Evolutionary conservation across 2,797 vertebrate species (phyloP), one percentile per base, ranked within the genome.

Genomic region (Scomberomorus guttatus): DNA sequence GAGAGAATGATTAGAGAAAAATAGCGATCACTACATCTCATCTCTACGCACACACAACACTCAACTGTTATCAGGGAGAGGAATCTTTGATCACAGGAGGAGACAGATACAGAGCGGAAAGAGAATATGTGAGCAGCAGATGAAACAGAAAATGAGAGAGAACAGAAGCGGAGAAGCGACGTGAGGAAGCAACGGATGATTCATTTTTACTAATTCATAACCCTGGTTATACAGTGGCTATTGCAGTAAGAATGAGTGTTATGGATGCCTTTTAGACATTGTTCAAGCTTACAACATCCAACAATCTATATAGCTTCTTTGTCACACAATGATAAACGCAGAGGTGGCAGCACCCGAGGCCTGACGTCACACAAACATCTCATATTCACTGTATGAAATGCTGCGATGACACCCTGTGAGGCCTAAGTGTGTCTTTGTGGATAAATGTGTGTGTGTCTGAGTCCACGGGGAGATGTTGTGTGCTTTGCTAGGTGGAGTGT

Each of bases 71-170:
- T 87, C 85, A 77, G 68, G 63, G 56, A 85, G 69, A 80, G 57
- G 60, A 67, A 89, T 88, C 86, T 91, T 85, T 92, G 91, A 94
- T 94, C 92, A 89, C 77, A 89, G 82, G 73, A 27, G 34, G 72
- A 82, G 84, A 84, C 70, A 80, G 81, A 69, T 62, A 82, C 50
- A 50, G 77, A 88, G 77, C 14, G 25, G 79, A 89, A 86, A 84
- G 80, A 78, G 84, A 92, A 90, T 82, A 79, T 86, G 81, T 84
- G 68, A 90, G 84, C 65, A 90, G 86, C 63, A 81, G 76, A 91
- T 84, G 64, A 88, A 85, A 86, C 55, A 67, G 66, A 64, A 77
- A 86, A 80, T 34, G 54, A 79, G 62, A 76, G 61, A 63, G 67
- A 84, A 67, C 64, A 82, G 69, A 72, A 61, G 73, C 24, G 54